Base-by-base conservation (phyloP, 2,888 invertebrate genomes). In the Meliscaeva auricollis region DNA sequence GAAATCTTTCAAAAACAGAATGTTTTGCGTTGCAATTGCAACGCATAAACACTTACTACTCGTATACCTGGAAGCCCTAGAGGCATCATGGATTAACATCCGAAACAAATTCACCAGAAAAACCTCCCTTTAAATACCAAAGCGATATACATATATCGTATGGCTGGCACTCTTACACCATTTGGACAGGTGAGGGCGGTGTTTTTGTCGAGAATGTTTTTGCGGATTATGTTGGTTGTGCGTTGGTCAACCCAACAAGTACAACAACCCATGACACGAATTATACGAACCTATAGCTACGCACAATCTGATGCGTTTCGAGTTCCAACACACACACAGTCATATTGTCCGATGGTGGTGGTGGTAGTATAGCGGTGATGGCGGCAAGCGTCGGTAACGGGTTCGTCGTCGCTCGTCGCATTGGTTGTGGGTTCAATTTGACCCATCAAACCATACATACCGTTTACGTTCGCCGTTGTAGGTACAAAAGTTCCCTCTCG, bases 161-260 rank as follows among this genome's bases (percentile, higher is more conserved):
- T 44, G 70, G 70, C 44, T 22, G 20, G 3, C 15, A 32, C 5
- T 68, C 38, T 41, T 13, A 44, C 52, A 35, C 26, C 20, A 7
- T 58, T 30, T 5, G 30, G 30, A n/a, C 64, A 64, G 74, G 44
- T 54, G 22, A 52, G 7, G 17, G 20, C 17, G 30, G 26, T 4
- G 26, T 26, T 2, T 26, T 38, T 52, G 62, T 64, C 30, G 30
- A 30, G 64, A 26, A 44, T 62, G 62, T 62, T 62, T 73, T 32
- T 46, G 30, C 15, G 72, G 32, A 80, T 72, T 84, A 72, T 68
- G 84, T 72, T 84, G 80, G 35, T 72, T 48, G 56, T n/a, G 56
- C 17, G 30, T 30, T 73, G 84, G 84, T 84, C 52, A 76, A 80
- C 84, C 80, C 70, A 80, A 84, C 84, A 80, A 84, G 84, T 68